Conservation (phyloP, 1,140 invertebrate genomes). For the Anastatus disparis region DNA sequence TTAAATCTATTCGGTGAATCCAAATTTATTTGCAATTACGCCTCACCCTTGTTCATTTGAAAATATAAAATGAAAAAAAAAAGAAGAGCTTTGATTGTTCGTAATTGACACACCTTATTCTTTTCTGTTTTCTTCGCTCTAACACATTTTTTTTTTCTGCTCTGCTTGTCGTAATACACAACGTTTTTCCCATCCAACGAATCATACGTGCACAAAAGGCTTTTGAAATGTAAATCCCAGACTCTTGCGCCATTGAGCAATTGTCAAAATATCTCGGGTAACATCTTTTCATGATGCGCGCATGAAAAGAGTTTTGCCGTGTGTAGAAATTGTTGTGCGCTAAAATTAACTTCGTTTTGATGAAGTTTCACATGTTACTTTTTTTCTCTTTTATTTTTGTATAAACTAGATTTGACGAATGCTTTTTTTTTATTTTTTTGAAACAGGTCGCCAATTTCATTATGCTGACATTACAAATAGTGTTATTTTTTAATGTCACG, state of each 20-base stretch:
- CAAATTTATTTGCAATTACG: slow-evolving; percentile 4
- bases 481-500: no score
- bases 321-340: background rate
- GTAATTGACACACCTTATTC: no score
- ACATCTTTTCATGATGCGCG: slow-evolving; percentile 23
- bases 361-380: background rate
- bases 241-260: slow-evolving; percentile 33
- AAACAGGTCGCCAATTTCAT: no score
- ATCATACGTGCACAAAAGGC: slow-evolving; percentile 34
- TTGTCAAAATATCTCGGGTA: slow-evolving; percentile 31
- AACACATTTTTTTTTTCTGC: background rate
- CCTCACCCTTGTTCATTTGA: no score
- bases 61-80: no score
- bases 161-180: background rate
- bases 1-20: slow-evolving; percentile 2
- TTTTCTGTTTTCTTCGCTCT: no score
- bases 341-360: slow-evolving; percentile 13
- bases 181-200: slow-evolving; percentile 25
- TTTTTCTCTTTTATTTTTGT: no score
- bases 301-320: no score
- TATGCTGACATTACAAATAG: no score
- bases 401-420: no score
- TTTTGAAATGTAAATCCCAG: slow-evolving; percentile 50
- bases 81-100: background rate
- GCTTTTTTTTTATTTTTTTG: no score